Evolutionary conservation across 2,113 vertebrate genomes (phyloP), one percentile per base, ranked within the genome.

Genomic region (Elaphurus davidianus): DNA sequence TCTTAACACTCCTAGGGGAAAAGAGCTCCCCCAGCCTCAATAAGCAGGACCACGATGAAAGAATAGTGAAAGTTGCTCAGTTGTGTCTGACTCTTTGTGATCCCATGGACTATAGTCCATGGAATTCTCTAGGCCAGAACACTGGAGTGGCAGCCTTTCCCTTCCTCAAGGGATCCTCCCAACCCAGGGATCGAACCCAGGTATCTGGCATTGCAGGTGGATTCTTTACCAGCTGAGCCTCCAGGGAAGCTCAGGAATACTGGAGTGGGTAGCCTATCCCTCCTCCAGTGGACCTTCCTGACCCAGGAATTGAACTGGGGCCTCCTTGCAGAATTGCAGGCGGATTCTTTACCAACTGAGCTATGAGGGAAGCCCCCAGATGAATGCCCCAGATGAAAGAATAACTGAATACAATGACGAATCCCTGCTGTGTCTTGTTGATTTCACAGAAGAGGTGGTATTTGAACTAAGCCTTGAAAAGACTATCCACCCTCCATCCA

Each of bases 381-480:
- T 52, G 50, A 52, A 52, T 16, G 50, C 50, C 50, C 50, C 50
- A 52, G 50, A 52, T 71, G 62, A 67, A 40, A 12, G 67, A 71
- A 12, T 6, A 76, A 36, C 1, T 54, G 84, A 67, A 57, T 1
- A 57, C 14, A 60, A 33, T 36, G 23, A 59, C 1, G 14, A 55
- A 27, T 52, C 30, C n/a, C 9, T 81, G 11, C 36, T n/a, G 13
- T 74, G 71, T 47, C n/a, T 43, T 81, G 19, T 30, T 64, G 54
- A 7, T 27, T 25, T 78, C 67, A 92, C 23, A 54, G 59, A 74
- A 27, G 25, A 82, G 50, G 36, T 11, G 11, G 43, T 5, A 50
- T 5, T 55, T 87, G 64, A 86, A 62, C 40, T 28, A 33, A 90
- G 30, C 16, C 50, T 88, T 74, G 76, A 89, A 85, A 93, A 91